Evolutionary conservation across 2,797 vertebrate species (phyloP).

Genomic region (Acomys russatus): DNA sequence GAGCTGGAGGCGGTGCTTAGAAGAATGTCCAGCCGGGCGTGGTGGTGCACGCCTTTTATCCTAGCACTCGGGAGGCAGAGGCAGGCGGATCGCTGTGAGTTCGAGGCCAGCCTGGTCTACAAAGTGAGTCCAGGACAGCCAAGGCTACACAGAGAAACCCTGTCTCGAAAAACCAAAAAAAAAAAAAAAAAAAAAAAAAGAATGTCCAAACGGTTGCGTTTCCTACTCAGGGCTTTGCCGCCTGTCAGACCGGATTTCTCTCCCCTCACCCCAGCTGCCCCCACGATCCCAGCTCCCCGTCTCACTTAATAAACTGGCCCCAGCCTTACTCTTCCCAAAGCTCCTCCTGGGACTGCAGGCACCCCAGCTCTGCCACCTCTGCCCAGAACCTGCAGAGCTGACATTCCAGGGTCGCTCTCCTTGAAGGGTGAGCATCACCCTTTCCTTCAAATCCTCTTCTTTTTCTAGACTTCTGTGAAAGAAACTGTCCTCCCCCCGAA

Average conservation of each 20-base stretch:
- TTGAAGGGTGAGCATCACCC: neutral
- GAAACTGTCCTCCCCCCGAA: neutral
- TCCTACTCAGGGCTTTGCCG: neutral
- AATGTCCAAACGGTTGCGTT: neutral
- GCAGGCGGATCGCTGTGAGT: too few relatives aligned
- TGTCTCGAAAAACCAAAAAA: too few relatives aligned
- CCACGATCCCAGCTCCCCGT: neutral
- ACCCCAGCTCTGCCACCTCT: neutral
- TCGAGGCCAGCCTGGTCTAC: too few relatives aligned
- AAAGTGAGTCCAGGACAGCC: too few relatives aligned
- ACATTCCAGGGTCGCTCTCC: neutral
- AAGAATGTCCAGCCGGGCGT: neutral
- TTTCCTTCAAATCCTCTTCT: neutral
- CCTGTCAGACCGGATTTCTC: neutral
- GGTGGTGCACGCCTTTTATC: too few relatives aligned
- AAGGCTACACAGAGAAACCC: too few relatives aligned
- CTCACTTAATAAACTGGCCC: neutral
- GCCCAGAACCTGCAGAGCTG: neutral
- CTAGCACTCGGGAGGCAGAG: too few relatives aligned
- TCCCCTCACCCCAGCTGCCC: neutral
- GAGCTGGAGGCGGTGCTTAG: constrained; percentile 26
- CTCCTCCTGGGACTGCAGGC: neutral
- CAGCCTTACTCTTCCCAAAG: neutral
- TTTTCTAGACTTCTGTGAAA: neutral
- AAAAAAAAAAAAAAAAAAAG: too few relatives aligned